phyloP scores from a whole-genome alignment of 2,888 invertebrate genomes.

The Seira musarum region DNA sequence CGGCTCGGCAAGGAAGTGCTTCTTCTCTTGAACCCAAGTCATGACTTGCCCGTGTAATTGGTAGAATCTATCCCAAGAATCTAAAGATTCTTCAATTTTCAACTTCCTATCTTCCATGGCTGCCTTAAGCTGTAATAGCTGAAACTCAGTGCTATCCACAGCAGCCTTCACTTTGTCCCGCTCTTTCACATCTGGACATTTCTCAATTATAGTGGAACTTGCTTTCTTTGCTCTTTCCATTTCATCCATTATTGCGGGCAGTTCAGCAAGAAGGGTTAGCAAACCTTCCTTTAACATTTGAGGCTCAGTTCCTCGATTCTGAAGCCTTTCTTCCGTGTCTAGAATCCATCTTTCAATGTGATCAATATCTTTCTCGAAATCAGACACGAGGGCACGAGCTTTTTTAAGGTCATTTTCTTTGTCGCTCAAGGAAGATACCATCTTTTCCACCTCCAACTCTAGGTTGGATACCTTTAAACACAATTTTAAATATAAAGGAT shows the following conservation, averaged over 20 bases:
- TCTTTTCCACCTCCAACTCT: constrained; percentile 86
- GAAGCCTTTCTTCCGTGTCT: constrained; percentile 86
- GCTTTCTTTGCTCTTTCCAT: constrained; percentile 85
- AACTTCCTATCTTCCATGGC: constrained; percentile 89
- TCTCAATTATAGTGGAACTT: constrained; percentile 85
- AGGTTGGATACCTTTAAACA: constrained; percentile 81
- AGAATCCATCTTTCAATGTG: constrained; percentile 88
- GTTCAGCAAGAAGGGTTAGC: constrained; percentile 72
- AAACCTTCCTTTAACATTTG: constrained; percentile 83
- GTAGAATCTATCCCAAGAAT: constrained; percentile 90
- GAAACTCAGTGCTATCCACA: constrained; percentile 83
- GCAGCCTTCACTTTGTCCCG: constrained; percentile 83
- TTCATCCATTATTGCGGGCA: constrained; percentile 79
- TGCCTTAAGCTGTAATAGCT: constrained; percentile 83
- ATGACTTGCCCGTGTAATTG: constrained; percentile 86
- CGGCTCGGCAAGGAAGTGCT: constrained; percentile 84
- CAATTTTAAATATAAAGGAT: too few relatives aligned
- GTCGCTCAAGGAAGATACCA: constrained; percentile 87
- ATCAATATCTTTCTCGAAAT: constrained; percentile 86
- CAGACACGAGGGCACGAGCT: constrained; percentile 85
- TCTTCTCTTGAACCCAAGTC: constrained; percentile 88
- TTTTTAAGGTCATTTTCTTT: constrained; percentile 90
- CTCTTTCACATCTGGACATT: constrained; percentile 84
- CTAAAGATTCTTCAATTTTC: constrained; percentile 88
- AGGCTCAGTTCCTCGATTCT: constrained; percentile 82